Conservation (phyloP, 2,888 invertebrate species). For the Andrena trimmerana region DNA sequence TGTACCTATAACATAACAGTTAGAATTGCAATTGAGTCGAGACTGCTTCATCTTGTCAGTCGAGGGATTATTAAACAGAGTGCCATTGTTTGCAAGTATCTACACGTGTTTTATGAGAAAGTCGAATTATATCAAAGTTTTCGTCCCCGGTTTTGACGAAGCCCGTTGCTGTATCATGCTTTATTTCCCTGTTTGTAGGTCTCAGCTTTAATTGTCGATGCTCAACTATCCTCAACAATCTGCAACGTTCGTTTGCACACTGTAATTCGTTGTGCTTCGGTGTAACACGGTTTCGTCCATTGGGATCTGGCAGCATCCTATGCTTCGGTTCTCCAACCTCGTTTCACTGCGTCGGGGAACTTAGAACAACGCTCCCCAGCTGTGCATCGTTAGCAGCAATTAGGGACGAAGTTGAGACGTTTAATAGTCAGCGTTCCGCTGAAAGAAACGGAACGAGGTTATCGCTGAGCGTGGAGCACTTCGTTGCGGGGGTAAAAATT, state of each 20-base stretch:
- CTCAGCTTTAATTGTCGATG: constrained; percentile 41
- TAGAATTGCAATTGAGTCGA: too few relatives aligned
- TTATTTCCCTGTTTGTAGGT: constrained; percentile 29
- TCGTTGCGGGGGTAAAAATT: background rate
- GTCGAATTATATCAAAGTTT: background rate
- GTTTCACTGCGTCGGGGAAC: constrained; percentile 45
- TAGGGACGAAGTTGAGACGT: constrained; percentile 14
- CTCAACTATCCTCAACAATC: constrained; percentile 37
- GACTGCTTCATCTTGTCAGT: too few relatives aligned
- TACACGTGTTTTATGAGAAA: background rate
- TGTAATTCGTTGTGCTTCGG: constrained; percentile 38
- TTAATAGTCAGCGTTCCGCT: constrained; percentile 22
- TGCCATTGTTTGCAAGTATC: too few relatives aligned
- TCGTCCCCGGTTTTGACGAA: constrained; percentile 14
- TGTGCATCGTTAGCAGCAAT: constrained; percentile 48
- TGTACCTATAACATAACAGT: too few relatives aligned
- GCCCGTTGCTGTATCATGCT: constrained; percentile 6
- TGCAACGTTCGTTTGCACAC: constrained; percentile 44
- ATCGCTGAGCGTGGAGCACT: background rate
- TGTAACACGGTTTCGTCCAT: constrained; percentile 41
- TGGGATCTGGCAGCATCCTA: constrained; percentile 42
- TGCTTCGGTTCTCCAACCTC: constrained; percentile 36
- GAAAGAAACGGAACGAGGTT: constrained; percentile 1
- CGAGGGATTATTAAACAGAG: too few relatives aligned
- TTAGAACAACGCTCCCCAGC: constrained; percentile 43